Evolutionary conservation across 2,888 invertebrate genomes (phyloP), one percentile per base, ranked within the genome.

Genomic region (Diploptera punctata): DNA sequence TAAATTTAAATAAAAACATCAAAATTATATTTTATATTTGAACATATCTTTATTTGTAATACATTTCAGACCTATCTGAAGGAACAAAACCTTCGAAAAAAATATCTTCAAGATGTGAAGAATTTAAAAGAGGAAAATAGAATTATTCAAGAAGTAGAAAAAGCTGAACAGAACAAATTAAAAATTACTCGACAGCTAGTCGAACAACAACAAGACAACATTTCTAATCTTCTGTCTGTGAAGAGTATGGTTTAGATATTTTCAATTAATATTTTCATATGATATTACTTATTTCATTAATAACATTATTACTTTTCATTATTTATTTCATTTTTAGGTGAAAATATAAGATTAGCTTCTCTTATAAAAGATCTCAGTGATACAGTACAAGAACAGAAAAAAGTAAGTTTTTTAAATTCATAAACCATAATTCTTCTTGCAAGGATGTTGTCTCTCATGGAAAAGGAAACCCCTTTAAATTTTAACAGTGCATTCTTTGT

Each of bases 51-150:
- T n/a, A n/a, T n/a, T n/a, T n/a, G n/a, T n/a, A n/a, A n/a, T n/a
- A n/a, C n/a, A n/a, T 65, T 65, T 24, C 26, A 65, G 65, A 24
- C 24, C 4, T 65, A 43, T 38, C 13, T 43, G 65, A 65, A 31
- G 21, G 43, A 57, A 7, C 57, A 57, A 5, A n/a, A 10, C 7
- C 52, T 52, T 61, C 61, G 38, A 18, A 5, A 61, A 16, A 29
- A 26, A 16, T 38, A 10, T 13, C 29, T n/a, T 18, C 9, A 4
- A 44, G 21, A 24, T 13, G 26, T 21, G 26, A 67, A 67, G 18
- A 26, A 44, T 16, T 24, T 67, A 18, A n/a, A 49, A n/a, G 19
- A 47, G 10, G 31, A 29, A 29, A 18, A 49, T 3, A 44, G 38
- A 29, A 10, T 47, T 3, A 1, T 67, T 67, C 29, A 18, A 47